Evolutionary conservation across 2,888 invertebrate species (phyloP), one percentile per base, ranked within the genome.

Genomic region (Lamproptera curius): DNA sequence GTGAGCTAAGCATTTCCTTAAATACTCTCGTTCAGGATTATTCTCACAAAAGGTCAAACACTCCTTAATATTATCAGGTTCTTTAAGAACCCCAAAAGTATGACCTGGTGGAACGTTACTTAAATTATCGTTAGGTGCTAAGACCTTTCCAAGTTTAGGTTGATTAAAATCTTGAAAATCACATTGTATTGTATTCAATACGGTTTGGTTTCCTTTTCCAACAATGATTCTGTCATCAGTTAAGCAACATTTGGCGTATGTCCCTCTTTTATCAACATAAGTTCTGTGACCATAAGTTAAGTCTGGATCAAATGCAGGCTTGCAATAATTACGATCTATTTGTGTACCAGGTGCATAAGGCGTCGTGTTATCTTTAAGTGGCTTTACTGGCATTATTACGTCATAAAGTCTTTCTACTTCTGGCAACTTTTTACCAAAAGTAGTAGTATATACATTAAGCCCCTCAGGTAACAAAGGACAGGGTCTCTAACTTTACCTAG

Each of bases 91-190:
- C 1, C 90, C 90, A 58, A 89, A 90, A 16, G 71, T 50, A 53
- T 78, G 76, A n/a, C 82, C 88, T 50, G 77, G 56, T 0, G 89
- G 88, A 1, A 90, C 81, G 43, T 72, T 64, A 8, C 59, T 61
- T 33, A 87, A 76, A 56, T 89, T 90, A 33, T 88, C 64, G 61
- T 88, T 86, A 54, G 90, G 90, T 5, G 87, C 71, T 53, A 89
- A 59, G 16, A 69, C 67, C 50, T 69, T 67, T 9, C 89, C 89
- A 10, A 88, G 26, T 58, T 66, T 70, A 1, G 81, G 67, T 51
- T 76, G 72, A 1, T 62, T 71, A 31, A 58, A 55, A 14, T 83
- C 72, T 46, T 68, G 61, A 52, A 69, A 76, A 58, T 89, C 78
- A 0, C 87, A 70, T 59, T 87, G 80, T 53, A 84, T 73, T 28